Conservation (phyloP, 2,888 invertebrate genomes). For the Spodoptera littoralis region DNA sequence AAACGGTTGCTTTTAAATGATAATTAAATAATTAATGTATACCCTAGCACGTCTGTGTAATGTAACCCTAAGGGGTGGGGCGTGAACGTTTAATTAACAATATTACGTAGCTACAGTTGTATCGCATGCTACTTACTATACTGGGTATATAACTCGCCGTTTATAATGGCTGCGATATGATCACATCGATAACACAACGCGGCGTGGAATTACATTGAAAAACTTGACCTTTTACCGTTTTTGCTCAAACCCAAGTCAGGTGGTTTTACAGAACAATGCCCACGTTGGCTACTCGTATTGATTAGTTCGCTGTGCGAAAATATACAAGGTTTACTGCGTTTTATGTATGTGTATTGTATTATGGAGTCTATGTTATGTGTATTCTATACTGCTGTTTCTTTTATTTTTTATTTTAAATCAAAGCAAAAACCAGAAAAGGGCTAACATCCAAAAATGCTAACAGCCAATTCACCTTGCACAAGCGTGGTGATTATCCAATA, state of each 20-base stretch:
- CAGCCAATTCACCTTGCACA: no score
- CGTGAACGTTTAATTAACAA: conserved; percentile 21
- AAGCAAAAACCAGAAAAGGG: no score
- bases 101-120: conserved; percentile 1
- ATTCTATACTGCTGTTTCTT: no score
- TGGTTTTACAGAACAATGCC: conserved; percentile 12
- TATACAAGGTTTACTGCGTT: no score
- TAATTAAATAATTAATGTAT: background rate
- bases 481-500: no score
- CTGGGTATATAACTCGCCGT: conserved; percentile 23
- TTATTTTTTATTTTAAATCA: no score
- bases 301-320: conserved; percentile 13
- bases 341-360: no score
- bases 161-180: conserved; percentile 23
- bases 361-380: no score
- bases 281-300: conserved; percentile 18
- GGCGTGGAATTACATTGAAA: conserved; percentile 35
- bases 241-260: conserved; percentile 37
- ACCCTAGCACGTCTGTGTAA: conserved; percentile 2
- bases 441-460: no score
- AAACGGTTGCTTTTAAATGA: background rate
- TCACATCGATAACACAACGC: conserved; percentile 38
- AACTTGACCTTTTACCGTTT: conserved; percentile 37
- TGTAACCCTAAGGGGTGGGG: conserved; percentile 14
- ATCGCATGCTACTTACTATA: conserved; percentile 24